Conservation (phyloP, 2,113 vertebrate species). For the Sebastes schlegelii region DNA sequence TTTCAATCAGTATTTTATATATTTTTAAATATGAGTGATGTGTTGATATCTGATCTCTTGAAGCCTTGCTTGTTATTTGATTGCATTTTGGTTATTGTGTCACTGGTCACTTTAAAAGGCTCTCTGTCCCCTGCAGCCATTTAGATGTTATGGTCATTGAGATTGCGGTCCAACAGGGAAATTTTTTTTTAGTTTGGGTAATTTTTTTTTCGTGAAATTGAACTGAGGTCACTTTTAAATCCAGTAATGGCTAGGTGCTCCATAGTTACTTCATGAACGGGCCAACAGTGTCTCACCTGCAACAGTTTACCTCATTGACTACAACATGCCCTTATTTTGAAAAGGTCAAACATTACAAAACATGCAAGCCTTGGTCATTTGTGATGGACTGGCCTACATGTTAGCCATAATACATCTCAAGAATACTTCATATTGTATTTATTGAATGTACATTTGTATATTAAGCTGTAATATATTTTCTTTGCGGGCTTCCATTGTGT, state of each 20-base stretch:
- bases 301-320: constrained; percentile 40
- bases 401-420: constrained; percentile 69
- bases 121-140: constrained; percentile 41
- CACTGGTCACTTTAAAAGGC: constrained; percentile 84
- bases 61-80: constrained; percentile 64
- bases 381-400: constrained; percentile 49
- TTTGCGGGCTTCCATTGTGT: constrained; percentile 63
- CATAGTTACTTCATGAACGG: constrained; percentile 16
- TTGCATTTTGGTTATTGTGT: constrained; percentile 74
- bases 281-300: constrained; percentile 36
- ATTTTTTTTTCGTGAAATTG: constrained; percentile 1
- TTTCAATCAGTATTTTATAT: constrained; percentile 57
- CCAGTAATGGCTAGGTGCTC: constrained; percentile 2
- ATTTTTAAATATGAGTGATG: constrained; percentile 54
- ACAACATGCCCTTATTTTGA: constrained; percentile 41
- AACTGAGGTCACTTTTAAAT: constrained; percentile 27
- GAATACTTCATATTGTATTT: constrained; percentile 80
- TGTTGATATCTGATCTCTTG: constrained; percentile 65
- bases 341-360: constrained; percentile 57
- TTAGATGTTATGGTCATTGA: constrained; percentile 23
- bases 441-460: constrained; percentile 87
- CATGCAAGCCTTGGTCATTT: constrained; percentile 43
- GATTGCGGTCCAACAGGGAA: constrained; percentile 32
- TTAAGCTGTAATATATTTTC: constrained; percentile 84
- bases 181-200: constrained; percentile 5